phyloP scores from a whole-genome alignment of 2,888 invertebrate species.

The Ectemnius lituratus region DNA sequence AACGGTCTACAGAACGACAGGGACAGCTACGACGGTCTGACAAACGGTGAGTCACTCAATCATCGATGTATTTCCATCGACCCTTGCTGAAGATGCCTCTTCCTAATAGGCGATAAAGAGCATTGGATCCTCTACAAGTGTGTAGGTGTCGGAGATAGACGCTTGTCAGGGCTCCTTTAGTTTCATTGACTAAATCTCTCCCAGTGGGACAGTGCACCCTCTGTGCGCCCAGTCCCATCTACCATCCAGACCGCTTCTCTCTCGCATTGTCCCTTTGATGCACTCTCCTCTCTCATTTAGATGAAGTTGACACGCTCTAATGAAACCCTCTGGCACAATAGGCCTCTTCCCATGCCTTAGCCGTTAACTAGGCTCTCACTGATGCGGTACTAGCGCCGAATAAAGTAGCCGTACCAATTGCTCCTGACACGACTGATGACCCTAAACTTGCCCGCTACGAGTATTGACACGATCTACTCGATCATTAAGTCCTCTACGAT shows the following conservation, averaged over 20 bases:
- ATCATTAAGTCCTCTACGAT: too few species aligned
- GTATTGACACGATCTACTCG: too few species aligned
- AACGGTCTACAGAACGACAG: constrained; percentile 69
- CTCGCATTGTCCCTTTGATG: too few species aligned
- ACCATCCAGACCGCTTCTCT: too few species aligned
- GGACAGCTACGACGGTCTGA: constrained; percentile 69
- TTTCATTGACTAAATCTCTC: constrained; percentile 48
- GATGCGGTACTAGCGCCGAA: too few species aligned
- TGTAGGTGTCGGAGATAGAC: constrained; percentile 23
- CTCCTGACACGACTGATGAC: too few species aligned
- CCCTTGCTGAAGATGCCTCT: constrained; percentile 11
- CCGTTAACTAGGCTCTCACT: too few species aligned
- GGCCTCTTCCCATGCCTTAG: too few species aligned
- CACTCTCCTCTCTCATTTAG: not conserved
- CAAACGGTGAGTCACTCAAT: constrained; percentile 70
- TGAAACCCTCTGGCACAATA: too few species aligned
- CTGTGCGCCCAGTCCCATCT: not conserved
- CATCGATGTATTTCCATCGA: constrained; percentile 20
- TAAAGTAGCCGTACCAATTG: too few species aligned
- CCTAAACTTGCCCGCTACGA: too few species aligned
- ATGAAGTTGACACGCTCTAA: not conserved
- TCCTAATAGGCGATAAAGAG: constrained; percentile 27
- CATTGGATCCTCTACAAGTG: constrained; percentile 8
- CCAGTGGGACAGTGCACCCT: not conserved
- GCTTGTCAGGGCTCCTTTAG: constrained; percentile 34